phyloP scores from a whole-genome alignment of 2,888 invertebrate species.

The Ochropleura leucogaster region DNA sequence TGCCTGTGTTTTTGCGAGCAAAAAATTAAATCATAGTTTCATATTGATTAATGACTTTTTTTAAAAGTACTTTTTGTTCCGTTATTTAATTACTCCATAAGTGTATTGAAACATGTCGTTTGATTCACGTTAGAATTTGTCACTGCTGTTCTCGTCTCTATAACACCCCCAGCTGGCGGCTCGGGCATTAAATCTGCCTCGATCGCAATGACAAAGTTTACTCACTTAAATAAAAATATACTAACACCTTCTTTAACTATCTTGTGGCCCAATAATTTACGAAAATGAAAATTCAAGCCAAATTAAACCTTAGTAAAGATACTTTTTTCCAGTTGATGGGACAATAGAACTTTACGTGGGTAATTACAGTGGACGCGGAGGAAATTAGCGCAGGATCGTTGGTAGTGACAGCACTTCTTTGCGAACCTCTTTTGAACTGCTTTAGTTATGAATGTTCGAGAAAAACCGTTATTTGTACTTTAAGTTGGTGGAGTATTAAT shows the following conservation, averaged over 20 bases:
- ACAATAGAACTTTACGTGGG: conserved; percentile 83
- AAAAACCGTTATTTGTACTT: conserved; percentile 18
- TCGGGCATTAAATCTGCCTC: too few relatives aligned
- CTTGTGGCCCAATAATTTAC: neutral
- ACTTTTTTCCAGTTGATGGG: conserved; percentile 61
- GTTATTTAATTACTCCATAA: too few relatives aligned
- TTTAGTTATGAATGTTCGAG: conserved; percentile 32
- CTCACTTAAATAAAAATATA: too few relatives aligned
- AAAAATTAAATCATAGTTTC: too few relatives aligned
- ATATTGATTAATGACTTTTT: too few relatives aligned
- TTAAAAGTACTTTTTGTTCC: too few relatives aligned
- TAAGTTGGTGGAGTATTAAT: conserved; percentile 20
- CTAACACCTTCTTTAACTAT: neutral
- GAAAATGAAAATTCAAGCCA: conserved; percentile 2
- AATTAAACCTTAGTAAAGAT: conserved; percentile 25
- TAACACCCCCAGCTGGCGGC: too few relatives aligned
- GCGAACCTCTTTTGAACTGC: conserved; percentile 29
- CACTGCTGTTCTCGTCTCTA: too few relatives aligned
- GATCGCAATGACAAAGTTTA: too few relatives aligned
- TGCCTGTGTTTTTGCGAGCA: too few relatives aligned
- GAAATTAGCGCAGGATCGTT: conserved; percentile 81
- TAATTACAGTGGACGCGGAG: conserved; percentile 82
- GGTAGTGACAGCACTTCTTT: conserved; percentile 62
- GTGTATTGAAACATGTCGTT: too few relatives aligned
- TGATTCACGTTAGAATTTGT: too few relatives aligned